Conservation (phyloP, 2,888 invertebrate species). For the Ectemnius lituratus region DNA sequence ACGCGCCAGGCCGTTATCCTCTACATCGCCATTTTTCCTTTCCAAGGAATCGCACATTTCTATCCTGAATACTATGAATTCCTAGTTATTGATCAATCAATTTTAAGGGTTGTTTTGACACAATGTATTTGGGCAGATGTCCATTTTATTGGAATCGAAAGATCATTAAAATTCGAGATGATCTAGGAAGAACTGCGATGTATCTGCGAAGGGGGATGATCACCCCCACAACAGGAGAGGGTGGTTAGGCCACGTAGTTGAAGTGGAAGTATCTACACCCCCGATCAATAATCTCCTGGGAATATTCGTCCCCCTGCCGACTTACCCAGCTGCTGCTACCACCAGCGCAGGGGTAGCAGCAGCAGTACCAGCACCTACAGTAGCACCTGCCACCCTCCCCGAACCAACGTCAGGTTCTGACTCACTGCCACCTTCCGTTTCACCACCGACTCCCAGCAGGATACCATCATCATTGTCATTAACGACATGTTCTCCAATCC, state of each 20-base stretch:
- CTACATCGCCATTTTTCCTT: constrained; percentile 23
- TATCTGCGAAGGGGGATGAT: too few species aligned
- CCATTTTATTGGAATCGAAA: too few species aligned
- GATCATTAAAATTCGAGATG: too few species aligned
- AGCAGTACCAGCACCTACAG: constrained; percentile 55
- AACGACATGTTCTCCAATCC: too few species aligned
- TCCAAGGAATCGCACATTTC: background rate
- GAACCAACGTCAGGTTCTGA: constrained; percentile 55
- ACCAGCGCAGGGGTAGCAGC: constrained; percentile 50
- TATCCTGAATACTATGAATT: too few species aligned
- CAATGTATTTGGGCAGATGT: too few species aligned
- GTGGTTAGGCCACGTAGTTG: constrained; percentile 45
- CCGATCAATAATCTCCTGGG: constrained; percentile 77
- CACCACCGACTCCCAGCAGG: constrained; percentile 13
- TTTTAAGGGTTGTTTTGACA: too few species aligned
- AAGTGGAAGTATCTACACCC: constrained; percentile 68
- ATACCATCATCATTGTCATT: too few species aligned
- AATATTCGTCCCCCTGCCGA: constrained; percentile 72
- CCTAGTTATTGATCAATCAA: too few species aligned
- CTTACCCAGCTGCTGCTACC: constrained; percentile 45
- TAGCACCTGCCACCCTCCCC: constrained; percentile 62
- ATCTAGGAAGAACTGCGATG: too few species aligned
- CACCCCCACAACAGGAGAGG: too few species aligned
- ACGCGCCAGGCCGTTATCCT: constrained; percentile 41
- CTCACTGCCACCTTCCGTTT: constrained; percentile 48